A percentile compares a stretch with the other conserved stretches of the same genome.
Evolutionary conservation across 2,113 vertebrate genomes (phyloP).

Genomic region (Phoxinus phoxinus): DNA sequence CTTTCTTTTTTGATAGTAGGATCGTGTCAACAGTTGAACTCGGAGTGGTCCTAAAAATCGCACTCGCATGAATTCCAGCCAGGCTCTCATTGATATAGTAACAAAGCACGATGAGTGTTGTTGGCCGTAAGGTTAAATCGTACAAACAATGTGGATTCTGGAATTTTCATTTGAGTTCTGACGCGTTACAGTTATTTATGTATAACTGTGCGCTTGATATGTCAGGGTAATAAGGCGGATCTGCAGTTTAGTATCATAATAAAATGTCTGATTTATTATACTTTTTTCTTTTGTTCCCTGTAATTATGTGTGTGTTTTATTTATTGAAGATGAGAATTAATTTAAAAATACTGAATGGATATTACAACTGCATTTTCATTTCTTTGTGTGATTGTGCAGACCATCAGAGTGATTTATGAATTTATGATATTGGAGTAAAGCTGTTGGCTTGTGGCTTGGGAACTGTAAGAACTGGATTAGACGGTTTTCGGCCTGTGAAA

Average conservation of each 20-base stretch:
- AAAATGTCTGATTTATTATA: not conserved
- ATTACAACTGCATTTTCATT: not conserved
- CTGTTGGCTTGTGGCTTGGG: slow-evolving; percentile 40
- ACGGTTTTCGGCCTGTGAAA: slow-evolving; percentile 39
- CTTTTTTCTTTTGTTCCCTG: not conserved
- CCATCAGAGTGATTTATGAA: slow-evolving; percentile 6
- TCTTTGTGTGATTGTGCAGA: slow-evolving; percentile 24
- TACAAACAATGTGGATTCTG: slow-evolving; percentile 26
- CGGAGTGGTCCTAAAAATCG: slow-evolving; percentile 31
- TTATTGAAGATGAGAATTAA: not conserved
- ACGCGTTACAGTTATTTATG: not conserved
- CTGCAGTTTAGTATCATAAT: not conserved
- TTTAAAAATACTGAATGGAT: not conserved
- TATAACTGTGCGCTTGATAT: not conserved
- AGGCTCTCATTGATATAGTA: slow-evolving; percentile 36
- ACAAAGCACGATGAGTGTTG: slow-evolving; percentile 35
- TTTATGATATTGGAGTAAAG: slow-evolving; percentile 43
- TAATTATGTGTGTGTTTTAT: not conserved
- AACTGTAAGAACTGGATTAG: slow-evolving; percentile 55
- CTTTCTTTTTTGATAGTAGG: slow-evolving; percentile 50
- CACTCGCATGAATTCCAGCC: slow-evolving; percentile 41
- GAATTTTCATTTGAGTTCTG: not conserved
- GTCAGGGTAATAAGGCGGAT: not conserved
- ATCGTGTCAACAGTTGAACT: slow-evolving; percentile 42
- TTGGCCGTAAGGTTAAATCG: not conserved